Evolutionary conservation across 2,113 vertebrate genomes (phyloP).

Genomic region (Eidolon helvum): DNA sequence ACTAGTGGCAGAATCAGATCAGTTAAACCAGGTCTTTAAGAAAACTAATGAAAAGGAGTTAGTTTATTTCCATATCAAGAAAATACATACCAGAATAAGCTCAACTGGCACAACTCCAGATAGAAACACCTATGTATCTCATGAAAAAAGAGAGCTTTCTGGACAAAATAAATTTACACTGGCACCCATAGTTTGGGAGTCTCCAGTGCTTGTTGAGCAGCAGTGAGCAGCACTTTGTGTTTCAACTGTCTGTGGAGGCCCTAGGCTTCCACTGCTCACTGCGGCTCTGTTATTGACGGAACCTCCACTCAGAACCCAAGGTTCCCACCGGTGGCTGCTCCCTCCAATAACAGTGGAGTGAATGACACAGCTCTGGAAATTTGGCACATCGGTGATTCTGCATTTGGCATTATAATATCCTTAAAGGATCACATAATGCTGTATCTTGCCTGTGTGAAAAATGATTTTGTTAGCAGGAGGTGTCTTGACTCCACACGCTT

Average conservation of each 20-base stretch:
- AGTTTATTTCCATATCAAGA: not conserved
- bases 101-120: not conserved
- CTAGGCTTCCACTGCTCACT: not conserved
- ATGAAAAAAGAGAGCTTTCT: not conserved
- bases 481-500: not conserved
- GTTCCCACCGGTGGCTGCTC: too few species aligned
- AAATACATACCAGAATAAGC: not conserved
- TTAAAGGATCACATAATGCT: not conserved
- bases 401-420: not conserved
- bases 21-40: not conserved
- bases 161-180: not conserved
- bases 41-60: not conserved
- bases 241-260: not conserved
- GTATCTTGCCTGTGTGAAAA: not conserved
- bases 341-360: not conserved
- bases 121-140: not conserved
- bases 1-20: not conserved
- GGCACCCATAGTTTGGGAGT: not conserved
- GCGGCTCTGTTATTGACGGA: too few species aligned
- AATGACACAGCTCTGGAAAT: not conserved
- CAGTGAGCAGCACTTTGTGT: not conserved
- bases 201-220: not conserved
- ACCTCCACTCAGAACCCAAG: too few species aligned
- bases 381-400: not conserved
- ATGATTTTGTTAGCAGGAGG: not conserved